phyloP scores from a whole-genome alignment of 2,113 vertebrate genomes.

The Dolichallabes microphthalmus region DNA sequence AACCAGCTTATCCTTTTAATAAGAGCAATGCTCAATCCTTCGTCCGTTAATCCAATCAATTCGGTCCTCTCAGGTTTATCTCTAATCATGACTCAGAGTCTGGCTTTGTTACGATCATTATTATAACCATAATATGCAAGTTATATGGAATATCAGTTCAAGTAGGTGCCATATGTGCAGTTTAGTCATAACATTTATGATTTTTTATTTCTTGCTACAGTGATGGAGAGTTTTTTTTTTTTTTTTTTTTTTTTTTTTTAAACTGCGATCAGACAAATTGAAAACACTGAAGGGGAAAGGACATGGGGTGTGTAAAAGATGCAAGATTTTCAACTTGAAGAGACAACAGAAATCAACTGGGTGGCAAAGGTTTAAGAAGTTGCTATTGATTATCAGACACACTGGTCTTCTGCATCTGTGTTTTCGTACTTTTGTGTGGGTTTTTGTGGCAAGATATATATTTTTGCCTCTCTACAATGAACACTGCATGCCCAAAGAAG shows the following conservation, averaged over 20 bases:
- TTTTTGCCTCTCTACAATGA: neutral
- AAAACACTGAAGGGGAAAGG: neutral
- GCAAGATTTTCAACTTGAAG: neutral
- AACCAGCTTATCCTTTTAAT: conserved; percentile 59
- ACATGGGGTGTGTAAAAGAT: neutral
- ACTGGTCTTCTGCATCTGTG: no score
- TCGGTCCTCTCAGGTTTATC: conserved; percentile 14
- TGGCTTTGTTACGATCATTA: neutral
- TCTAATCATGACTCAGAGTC: neutral
- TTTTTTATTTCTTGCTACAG: neutral
- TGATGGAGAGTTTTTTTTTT: neutral
- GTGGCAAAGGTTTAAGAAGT: neutral
- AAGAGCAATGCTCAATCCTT: neutral
- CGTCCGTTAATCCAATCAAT: conserved; percentile 59
- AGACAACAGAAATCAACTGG: neutral
- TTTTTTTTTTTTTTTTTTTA: no score
- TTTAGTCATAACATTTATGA: neutral
- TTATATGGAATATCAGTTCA: neutral
- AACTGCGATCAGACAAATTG: neutral
- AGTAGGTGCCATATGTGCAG: neutral
- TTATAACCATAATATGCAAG: neutral
- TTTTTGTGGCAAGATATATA: neutral
- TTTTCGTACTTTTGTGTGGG: neutral
- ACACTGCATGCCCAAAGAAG: no score
- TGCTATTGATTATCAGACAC: neutral